Base-by-base conservation (phyloP, 1,140 invertebrate genomes). In the Calephelis nemesis region DNA sequence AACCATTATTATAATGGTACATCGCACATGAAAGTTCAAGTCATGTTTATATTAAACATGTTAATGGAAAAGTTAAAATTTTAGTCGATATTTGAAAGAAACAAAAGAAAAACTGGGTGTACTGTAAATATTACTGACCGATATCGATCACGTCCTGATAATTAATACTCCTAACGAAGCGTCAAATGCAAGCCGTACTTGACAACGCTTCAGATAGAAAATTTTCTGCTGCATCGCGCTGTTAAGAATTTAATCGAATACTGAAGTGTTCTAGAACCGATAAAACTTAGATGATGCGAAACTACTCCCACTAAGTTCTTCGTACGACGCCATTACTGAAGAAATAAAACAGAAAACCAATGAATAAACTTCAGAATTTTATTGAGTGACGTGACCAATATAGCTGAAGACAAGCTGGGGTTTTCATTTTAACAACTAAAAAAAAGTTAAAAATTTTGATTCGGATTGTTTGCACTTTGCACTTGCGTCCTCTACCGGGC, bases 181-280 rank as follows among this genome's bases (percentile, higher is more conserved):
- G 19, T 58, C 54, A 58, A 58, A 12, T 58, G 6, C 54, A 12
- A 58, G n/a, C 54, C 39, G 5, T 58, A 58, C 54, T 58, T 10
- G 54, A 39, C 30, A 30, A 30, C 30, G 30, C 30, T 30, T 30
- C 30, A 30, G 54, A 58, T 58, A 30, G 19, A 39, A 39, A 58
- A 58, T 58, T 58, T 39, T 39, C n/a, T n/a, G n/a, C n/a, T n/a
- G n/a, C n/a, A n/a, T n/a, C n/a, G n/a, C n/a, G n/a, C n/a, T n/a
- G n/a, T n/a, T 58, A 58, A 58, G 52, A 58, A 39, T 58, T 58
- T 58, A 58, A 58, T 58, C 52, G 52, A 58, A 58, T 58, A 30
- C 52, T 58, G 52, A 7, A 58, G 19, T 58, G 52, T 58, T 58
- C 15, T 58, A 58, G 52, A 58, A 58, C 15, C 52, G 19, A 30